Evolutionary conservation across 1,140 invertebrate genomes (phyloP), one percentile per base, ranked within the genome.

Genomic region (Holcopasites calliopsidis): DNA sequence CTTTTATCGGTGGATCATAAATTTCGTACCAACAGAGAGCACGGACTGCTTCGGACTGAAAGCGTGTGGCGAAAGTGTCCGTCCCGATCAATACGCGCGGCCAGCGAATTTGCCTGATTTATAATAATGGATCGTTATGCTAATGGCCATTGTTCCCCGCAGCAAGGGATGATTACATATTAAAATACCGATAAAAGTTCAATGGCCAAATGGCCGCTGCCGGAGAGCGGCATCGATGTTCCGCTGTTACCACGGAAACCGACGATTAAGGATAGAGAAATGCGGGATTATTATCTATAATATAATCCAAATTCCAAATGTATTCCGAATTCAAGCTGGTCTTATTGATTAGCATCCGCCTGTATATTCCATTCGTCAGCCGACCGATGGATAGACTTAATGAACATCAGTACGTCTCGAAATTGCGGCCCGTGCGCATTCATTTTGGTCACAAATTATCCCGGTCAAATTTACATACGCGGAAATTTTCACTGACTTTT

Each of bases 1-100:
- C 71, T 66, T 66, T 55, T 47, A 74, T 66, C 50, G 31, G 21
- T 5, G 31, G 21, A 66, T 66, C 62, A 35, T 74, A 66, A 66
- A 74, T 74, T 38, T 38, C 1, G n/a, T n/a, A n/a, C 50, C n/a
- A 0, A 18, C 35, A n/a, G 3, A 8, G 31, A 11, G 21, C 3
- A 11, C 16, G 47, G 7, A 7, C 6, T 7, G 11, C 6, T 23
- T 49, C 38, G 16, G 69, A 55, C 49, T 21, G 13, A 42, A 26
- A 55, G n/a, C 52, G 21, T 49, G 21, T n/a, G 26, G 71, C 28
- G 61, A 57, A 74, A 74, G 61, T 74, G 61, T 66, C 60, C 16
- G 44, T 1, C 18, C 23, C 28, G 50, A 66, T 74, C 71, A 3
- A 74, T 74, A 66, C 10, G 4, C 35, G 11, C 21, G 18, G 28